Percentiles rank a stretch among this genome's conserved stretches.
phyloP scores from a whole-genome alignment of 2,888 invertebrate species.

The Dioctria rufipes region DNA sequence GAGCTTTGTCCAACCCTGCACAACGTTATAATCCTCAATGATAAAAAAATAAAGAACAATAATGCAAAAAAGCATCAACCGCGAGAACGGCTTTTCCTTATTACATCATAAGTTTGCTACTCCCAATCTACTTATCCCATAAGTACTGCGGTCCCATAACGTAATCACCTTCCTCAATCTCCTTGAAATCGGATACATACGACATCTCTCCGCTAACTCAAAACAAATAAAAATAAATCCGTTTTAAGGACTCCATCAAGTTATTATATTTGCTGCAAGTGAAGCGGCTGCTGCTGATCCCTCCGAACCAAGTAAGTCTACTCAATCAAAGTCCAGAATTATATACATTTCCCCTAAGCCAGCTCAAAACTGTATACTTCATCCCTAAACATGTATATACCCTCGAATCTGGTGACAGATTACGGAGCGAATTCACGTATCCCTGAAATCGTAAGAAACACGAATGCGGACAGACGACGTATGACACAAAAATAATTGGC shows the following conservation, averaged over 20 bases:
- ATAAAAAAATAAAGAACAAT: too few relatives aligned
- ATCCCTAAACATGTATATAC: conserved; percentile 9
- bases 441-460: conserved; percentile 5
- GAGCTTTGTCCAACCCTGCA: too few relatives aligned
- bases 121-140: too few relatives aligned
- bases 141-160: neutral
- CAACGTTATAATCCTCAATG: too few relatives aligned
- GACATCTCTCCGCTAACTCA: conserved; percentile 22
- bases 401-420: conserved; percentile 43
- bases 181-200: conserved; percentile 14
- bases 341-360: conserved; percentile 26
- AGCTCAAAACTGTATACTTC: conserved; percentile 17
- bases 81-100: too few relatives aligned
- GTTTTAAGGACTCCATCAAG: conserved; percentile 51
- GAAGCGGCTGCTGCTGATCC: conserved; percentile 27
- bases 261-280: conserved; percentile 37
- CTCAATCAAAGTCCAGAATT: conserved; percentile 48
- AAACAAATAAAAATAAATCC: conserved; percentile 49
- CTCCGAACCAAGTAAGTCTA: conserved; percentile 21
- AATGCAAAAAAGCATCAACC: too few relatives aligned
- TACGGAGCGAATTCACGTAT: conserved; percentile 38
- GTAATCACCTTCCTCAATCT: conserved; percentile 37
- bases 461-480: conserved; percentile 42
- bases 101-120: too few relatives aligned
- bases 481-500: conserved; percentile 53